Evolutionary conservation across 1,140 invertebrate species (phyloP).

Genomic region (Aphelenchoides avenae): DNA sequence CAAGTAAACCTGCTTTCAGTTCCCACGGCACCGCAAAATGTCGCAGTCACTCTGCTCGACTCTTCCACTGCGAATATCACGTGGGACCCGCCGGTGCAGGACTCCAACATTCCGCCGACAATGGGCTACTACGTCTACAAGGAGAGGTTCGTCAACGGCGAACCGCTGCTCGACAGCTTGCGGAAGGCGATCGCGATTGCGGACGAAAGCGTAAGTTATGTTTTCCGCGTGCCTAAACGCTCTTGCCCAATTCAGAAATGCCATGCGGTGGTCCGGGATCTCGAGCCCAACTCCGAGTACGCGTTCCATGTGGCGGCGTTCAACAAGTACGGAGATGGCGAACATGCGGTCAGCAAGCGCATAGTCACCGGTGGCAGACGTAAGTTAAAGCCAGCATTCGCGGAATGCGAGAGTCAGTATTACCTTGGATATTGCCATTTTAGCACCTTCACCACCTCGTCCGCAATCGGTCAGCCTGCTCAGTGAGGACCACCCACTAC

Average conservation of each 20-base stretch:
- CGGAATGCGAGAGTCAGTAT: not conserved
- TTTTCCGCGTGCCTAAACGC: slow-evolving; percentile 4
- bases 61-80: slow-evolving; percentile 50
- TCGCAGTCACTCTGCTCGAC: slow-evolving; percentile 50
- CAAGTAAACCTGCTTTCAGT: slow-evolving; percentile 43
- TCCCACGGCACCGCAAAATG: slow-evolving; percentile 48
- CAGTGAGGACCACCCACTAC: slow-evolving; percentile 44
- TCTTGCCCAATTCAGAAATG: slow-evolving; percentile 37
- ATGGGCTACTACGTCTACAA: slow-evolving; percentile 55
- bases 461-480: slow-evolving; percentile 49
- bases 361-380: slow-evolving; percentile 56
- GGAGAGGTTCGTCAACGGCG: slow-evolving; percentile 45
- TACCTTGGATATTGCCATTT: slow-evolving; percentile 13
- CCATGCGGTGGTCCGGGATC: slow-evolving; percentile 74
- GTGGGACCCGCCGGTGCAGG: slow-evolving; percentile 49
- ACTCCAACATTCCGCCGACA: slow-evolving; percentile 31
- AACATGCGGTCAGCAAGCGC: slow-evolving; percentile 35
- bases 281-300: slow-evolving; percentile 94
- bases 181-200: slow-evolving; percentile 36
- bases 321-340: slow-evolving; percentile 62
- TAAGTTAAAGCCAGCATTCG: slow-evolving; percentile 26
- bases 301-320: slow-evolving; percentile 84
- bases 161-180: slow-evolving; percentile 28
- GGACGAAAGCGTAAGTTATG: slow-evolving; percentile 37
- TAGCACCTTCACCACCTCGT: slow-evolving; percentile 49